These are phyloP conservation scores for Corvus cornix DNA, from an alignment of 2,113 vertebrate species.

Conservation along the genomic window DNA sequence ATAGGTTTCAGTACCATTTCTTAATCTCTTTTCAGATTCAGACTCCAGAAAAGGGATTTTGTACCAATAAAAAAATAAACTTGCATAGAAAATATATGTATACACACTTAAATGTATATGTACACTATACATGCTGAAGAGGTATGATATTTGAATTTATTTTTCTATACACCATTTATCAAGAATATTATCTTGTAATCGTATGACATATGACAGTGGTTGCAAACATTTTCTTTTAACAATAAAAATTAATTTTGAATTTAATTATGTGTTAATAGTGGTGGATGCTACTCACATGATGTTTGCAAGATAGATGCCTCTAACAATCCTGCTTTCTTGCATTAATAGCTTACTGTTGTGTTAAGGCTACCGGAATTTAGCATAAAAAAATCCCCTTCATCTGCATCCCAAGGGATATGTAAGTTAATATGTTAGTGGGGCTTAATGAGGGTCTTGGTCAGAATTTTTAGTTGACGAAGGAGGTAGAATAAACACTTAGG, in stretches of 20 bases:
- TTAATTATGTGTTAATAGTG: neutral
- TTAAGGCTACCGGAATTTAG: neutral
- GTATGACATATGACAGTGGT: neutral
- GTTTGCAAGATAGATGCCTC: neutral
- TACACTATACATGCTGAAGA: neutral
- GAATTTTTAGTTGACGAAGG: neutral
- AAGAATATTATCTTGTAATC: neutral
- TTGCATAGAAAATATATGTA: neutral
- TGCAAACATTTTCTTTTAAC: neutral
- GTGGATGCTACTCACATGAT: neutral
- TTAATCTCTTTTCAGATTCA: neutral
- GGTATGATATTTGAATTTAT: neutral
- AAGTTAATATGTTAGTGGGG: neutral
- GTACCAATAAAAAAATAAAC: neutral
- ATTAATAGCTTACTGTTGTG: neutral
- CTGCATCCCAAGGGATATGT: neutral
- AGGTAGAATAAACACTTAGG: neutral
- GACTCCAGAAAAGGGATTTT: neutral
- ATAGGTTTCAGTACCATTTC: neutral
- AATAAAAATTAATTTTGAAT: neutral
- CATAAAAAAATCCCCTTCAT: neutral
- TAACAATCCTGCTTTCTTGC: neutral
- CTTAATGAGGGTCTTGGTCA: neutral
- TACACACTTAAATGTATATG: fast-evolving
- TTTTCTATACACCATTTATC: neutral